phyloP scores from a whole-genome alignment of 2,888 invertebrate genomes.

The Agrochola lota region DNA sequence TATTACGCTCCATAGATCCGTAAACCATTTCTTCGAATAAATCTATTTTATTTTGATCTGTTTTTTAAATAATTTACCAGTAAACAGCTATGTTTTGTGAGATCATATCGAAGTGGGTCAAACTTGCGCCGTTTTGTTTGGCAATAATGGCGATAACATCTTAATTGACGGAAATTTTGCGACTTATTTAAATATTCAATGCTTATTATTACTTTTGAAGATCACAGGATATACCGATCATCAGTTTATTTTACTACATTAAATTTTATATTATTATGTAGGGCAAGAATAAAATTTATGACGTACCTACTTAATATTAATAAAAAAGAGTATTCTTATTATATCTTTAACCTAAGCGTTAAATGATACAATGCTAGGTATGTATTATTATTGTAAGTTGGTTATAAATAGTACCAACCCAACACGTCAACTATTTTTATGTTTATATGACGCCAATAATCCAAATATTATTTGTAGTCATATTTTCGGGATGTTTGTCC shows the following conservation, averaged over 20 bases:
- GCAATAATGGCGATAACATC: slow-evolving; percentile 36
- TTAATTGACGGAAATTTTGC: slow-evolving; percentile 32
- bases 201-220: not conserved
- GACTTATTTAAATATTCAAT: slow-evolving; percentile 25
- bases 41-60: not conserved
- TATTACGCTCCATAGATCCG: not conserved
- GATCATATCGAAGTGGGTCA: slow-evolving; percentile 50
- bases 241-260: not conserved
- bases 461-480: not conserved
- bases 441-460: not conserved
- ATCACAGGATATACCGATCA: not conserved
- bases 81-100: slow-evolving; percentile 33
- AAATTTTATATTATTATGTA: not conserved
- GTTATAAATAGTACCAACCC: not conserved
- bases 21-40: not conserved
- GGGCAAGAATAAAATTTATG: not conserved
- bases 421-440: not conserved
- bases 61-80: slow-evolving; percentile 21
- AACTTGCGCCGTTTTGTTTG: slow-evolving; percentile 40
- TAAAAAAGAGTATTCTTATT: not conserved
- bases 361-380: not conserved
- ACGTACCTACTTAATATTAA: not conserved
- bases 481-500: slow-evolving; percentile 16
- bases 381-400: not conserved
- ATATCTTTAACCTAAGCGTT: not conserved